Evolutionary conservation across 37 sponge, comb jelly and placozoan species (phyloP), one percentile per base, ranked within the genome.

Genomic region (Aplysina aerophoba): DNA sequence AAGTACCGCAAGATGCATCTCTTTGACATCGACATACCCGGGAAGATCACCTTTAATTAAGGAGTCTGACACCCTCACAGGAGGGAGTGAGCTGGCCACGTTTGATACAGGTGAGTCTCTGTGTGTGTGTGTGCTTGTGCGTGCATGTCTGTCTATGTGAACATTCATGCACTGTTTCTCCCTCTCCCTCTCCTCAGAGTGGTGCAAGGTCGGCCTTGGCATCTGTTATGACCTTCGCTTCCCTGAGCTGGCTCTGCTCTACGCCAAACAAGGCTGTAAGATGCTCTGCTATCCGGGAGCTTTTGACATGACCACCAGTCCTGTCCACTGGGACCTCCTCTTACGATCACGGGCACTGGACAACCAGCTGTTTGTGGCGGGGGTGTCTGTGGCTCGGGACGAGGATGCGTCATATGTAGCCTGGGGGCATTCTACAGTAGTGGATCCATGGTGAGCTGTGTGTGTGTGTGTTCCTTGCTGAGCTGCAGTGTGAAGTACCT

Each of bases 11-110:
- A 99, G 93, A 90, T 97, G 88, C 99, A 98, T 53, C 73, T 98
- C 34, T 94, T 96, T 93, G 99, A 99, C 79, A 95, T 99, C 65
- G 95, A 99, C 81, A 85, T 99, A 40, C 99, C 99, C 38, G 99
- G 99, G 15, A 91, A 91, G 85, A 94, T 96, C 28, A 80, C 31
- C 15, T 96, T 96, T 86, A n/a, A n/a, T n/a, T n/a, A 73, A 86
- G 15, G 99, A 99, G 73, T 94, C 99, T 15, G 94, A 93, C 0
- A 72, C 78, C 0, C 91, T 99, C 33, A 86, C 84, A 82, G 67
- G 85, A 69, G 99, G 99, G 24, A 81, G 87, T 31, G 63, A 82
- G 15, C 57, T 93, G 25, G 38, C 91, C 2, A 91, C 81, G 15
- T 92, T 95, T 89, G 92, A 95, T 31, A 95, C 91, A 67, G 93